Evolutionary conservation across 1,140 invertebrate genomes (phyloP).

Genomic region (Radopholus similis): DNA sequence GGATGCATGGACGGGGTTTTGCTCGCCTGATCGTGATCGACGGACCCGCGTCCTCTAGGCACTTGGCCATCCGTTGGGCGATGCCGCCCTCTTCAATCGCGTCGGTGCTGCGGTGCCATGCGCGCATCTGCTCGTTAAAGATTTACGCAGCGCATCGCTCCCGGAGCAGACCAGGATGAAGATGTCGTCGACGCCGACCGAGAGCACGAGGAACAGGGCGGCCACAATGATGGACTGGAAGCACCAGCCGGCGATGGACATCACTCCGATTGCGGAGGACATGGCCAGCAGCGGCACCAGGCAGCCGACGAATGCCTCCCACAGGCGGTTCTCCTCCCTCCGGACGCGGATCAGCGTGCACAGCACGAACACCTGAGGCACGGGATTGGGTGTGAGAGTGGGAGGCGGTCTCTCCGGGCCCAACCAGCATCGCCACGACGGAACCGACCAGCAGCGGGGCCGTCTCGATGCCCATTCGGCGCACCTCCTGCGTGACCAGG

Average conservation of each 20-base stretch:
- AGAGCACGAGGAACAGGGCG: conserved; percentile 57
- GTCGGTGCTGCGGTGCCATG: conserved; percentile 68
- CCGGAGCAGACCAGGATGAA: conserved; percentile 70
- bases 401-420: too few relatives aligned
- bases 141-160: background rate
- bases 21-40: conserved; percentile 87
- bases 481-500: conserved; percentile 51
- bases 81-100: conserved; percentile 75
- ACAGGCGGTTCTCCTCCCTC: conserved; percentile 26
- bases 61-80: conserved; percentile 77
- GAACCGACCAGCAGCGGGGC: conserved; percentile 52
- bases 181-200: conserved; percentile 57
- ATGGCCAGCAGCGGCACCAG: conserved; percentile 53
- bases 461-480: conserved; percentile 56
- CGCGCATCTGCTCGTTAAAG: conserved; percentile 65
- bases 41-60: conserved; percentile 85
- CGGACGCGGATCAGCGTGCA: conserved; percentile 6
- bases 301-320: conserved; percentile 55
- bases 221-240: conserved; percentile 57
- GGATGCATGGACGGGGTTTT: background rate
- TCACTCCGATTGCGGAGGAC: conserved; percentile 47
- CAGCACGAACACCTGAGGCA: conserved; percentile 4
- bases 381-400: background rate
- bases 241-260: conserved; percentile 35
- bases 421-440: conserved; percentile 40